A percentile compares a stretch with the other conserved stretches of the same genome.
Conservation (phyloP, 23 tunicate species). For the Diplosoma virens region DNA sequence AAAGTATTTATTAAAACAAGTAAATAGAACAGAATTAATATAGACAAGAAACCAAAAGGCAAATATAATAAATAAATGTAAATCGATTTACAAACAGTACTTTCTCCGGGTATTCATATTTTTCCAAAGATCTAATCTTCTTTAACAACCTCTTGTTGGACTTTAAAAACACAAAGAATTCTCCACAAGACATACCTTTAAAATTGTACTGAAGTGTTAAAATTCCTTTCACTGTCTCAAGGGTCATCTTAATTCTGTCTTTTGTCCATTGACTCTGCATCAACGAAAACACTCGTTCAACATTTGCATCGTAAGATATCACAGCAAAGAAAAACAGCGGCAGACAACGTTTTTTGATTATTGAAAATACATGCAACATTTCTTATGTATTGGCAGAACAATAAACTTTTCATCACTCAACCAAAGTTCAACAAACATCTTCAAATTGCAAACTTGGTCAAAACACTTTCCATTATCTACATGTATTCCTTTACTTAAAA, state of each 20-base stretch:
- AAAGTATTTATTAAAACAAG: no score
- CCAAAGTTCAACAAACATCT: no score
- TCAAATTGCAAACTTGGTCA: no score
- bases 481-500: neutral
- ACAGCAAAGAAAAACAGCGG: no score
- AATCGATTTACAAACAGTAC: constrained; percentile 6
- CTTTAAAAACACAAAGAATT: constrained; percentile 23
- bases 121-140: constrained; percentile 31
- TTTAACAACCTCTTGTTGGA: constrained; percentile 26
- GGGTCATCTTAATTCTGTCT: constrained; percentile 11
- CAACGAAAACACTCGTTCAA: no score
- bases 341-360: no score
- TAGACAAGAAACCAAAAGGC: neutral
- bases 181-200: constrained; percentile 2
- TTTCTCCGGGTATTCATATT: neutral
- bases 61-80: neutral
- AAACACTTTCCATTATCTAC: no score
- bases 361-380: no score
- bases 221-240: constrained; percentile 4
- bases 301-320: no score
- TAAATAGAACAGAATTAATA: neutral
- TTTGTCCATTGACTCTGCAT: no score
- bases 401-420: no score
- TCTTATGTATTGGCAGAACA: no score
- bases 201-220: neutral